Evolutionary conservation across 2,113 vertebrate species (phyloP), one percentile per base, ranked within the genome.

Genomic region (Scomber colias): DNA sequence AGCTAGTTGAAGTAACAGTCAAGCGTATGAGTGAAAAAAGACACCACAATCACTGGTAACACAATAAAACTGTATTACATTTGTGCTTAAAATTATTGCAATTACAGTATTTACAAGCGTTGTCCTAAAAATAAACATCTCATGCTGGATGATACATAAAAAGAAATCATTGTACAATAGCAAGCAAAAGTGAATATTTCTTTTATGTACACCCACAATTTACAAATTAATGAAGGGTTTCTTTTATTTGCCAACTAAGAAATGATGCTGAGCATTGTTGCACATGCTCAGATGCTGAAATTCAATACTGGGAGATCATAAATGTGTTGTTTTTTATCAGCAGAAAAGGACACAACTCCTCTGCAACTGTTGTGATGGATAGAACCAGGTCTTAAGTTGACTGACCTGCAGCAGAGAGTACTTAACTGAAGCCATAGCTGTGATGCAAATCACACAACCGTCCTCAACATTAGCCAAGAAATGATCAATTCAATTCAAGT

Each of bases 51-150:
- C 95, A 92, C 94, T 90, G 85, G 95, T 96, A 97, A 99, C 97
- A 98, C 97, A 98, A 97, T 98, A 98, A 97, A 99, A 98, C 96
- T 99, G 97, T 99, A 98, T 99, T 97, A 97, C 97, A 97, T 98
- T 98, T 99, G 97, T 98, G 97, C 96, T 97, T 98, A 95, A 96
- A 96, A 96, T 94, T 97, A 96, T 97, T 97, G 97, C 97, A 97
- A 95, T 93, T 98, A 97, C 96, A 94, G 93, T 99, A 98, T 99
- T 92, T 98, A 99, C 97, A 99, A 94, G 94, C 91, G 85, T 92
- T 88, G 96, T 96, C 96, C 96, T 93, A 81, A 97, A 95, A 98
- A 97, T 97, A 97, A 98, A 96, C 96, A 97, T 98, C 96, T 99
- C 97, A 99, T 98, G 97, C 97, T 96, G 94, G 95, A 92, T 95